Percentiles rank a stretch among this genome's conserved stretches.
These are phyloP conservation scores for Gorsachius goisagi DNA, from an alignment of 2,113 vertebrate species.

Conservation along the genomic window DNA sequence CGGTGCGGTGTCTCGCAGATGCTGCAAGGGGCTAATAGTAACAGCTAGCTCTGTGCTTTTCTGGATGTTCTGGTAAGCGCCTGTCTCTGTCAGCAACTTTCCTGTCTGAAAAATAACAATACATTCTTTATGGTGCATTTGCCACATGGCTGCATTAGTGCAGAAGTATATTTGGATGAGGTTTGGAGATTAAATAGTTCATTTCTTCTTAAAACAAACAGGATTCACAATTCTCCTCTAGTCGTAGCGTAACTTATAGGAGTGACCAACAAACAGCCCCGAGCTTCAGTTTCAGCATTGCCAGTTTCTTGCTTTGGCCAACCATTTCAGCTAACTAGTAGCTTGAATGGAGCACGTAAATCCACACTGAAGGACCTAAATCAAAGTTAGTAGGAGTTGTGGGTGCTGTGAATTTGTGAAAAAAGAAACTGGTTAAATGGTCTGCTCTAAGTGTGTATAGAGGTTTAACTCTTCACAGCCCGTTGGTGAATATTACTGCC, in stretches of 20 bases:
- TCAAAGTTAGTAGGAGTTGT: background rate
- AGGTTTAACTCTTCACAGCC: background rate
- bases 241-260: fast-evolving
- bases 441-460: background rate
- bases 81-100: background rate
- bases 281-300: background rate
- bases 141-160: background rate
- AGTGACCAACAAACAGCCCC: background rate
- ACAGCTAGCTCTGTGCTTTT: background rate
- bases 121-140: background rate
- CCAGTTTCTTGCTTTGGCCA: background rate
- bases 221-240: background rate
- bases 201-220: background rate
- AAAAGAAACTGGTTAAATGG: background rate
- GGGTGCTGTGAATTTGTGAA: background rate
- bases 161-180: background rate
- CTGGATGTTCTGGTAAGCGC: background rate
- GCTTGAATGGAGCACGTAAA: background rate
- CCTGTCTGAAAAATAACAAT: background rate
- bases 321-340: background rate
- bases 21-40: background rate
- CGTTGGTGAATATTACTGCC: background rate
- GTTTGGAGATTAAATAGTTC: background rate
- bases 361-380: background rate
- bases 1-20: background rate